These are phyloP conservation scores for Eilema caniola DNA, from an alignment of 2,888 invertebrate genomes.

Conservation along the genomic window DNA sequence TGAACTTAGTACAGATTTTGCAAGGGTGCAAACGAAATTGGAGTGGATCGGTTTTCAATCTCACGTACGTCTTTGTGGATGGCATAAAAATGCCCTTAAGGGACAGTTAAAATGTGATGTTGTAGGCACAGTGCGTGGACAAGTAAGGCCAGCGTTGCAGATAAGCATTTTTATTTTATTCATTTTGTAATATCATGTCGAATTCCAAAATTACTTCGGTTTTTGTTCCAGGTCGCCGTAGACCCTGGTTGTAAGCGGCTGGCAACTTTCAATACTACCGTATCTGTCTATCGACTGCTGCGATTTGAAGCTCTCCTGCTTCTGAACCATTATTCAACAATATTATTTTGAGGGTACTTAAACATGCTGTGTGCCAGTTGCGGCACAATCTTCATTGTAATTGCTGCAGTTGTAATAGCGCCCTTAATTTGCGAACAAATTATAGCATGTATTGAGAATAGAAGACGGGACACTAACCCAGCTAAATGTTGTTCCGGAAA, in stretches of 20 bases:
- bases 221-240: conserved; percentile 63
- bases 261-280: not conserved
- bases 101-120: not conserved
- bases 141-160: conserved; percentile 35
- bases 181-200: conserved; percentile 41
- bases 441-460: conserved; percentile 6
- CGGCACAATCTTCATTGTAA: not conserved
- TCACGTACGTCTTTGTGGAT: not conserved
- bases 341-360: not conserved
- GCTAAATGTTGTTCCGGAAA: not conserved
- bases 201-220: conserved; percentile 65
- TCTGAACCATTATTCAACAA: not conserved
- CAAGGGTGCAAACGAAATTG: not conserved
- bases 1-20: not conserved
- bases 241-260: not conserved
- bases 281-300: not conserved
- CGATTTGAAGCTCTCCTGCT: not conserved
- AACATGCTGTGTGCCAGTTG: conserved; percentile 10
- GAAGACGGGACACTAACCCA: not conserved
- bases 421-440: conserved; percentile 22
- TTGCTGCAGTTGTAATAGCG: conserved; percentile 1
- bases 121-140: not conserved
- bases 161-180: conserved; percentile 48
- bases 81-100: not conserved
- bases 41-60: not conserved